Conservation (phyloP, 2,888 invertebrate genomes). For the Scaptomyza tumidula region DNA sequence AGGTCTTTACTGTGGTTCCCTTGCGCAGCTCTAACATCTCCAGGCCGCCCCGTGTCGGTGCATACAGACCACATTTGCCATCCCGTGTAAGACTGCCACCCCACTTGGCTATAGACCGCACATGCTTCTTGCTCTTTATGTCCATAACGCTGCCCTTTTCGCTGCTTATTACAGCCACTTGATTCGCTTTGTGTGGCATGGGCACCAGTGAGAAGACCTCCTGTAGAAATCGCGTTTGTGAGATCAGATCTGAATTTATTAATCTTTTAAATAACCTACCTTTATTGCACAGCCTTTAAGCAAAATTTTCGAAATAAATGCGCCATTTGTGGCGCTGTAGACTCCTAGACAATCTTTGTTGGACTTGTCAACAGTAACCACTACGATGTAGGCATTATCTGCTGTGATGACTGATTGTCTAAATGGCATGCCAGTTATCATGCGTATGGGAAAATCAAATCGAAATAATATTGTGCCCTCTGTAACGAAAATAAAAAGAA, state of each 20-base stretch:
- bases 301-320: conserved; percentile 85
- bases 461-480: conserved; percentile 92
- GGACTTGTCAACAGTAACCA: conserved; percentile 92
- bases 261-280: conserved; percentile 78
- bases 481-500: conserved; percentile 68
- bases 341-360: conserved; percentile 93
- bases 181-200: conserved; percentile 92
- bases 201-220: conserved; percentile 91
- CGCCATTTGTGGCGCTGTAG: conserved; percentile 92
- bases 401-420: conserved; percentile 92
- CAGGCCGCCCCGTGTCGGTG: conserved; percentile 96
- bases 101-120: conserved; percentile 96
- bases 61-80: conserved; percentile 95
- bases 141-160: conserved; percentile 96
- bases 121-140: conserved; percentile 93
- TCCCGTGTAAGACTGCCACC: conserved; percentile 94
- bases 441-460: conserved; percentile 92
- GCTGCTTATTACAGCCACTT: conserved; percentile 94
- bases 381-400: conserved; percentile 91
- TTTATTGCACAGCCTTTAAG: conserved; percentile 86
- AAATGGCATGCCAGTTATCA: conserved; percentile 89
- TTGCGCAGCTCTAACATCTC: conserved; percentile 96
- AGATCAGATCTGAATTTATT: not conserved
- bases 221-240: conserved; percentile 33
- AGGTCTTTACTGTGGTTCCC: conserved; percentile 93